Conservation (phyloP, 2,888 invertebrate genomes). For the Exephanes ischioxanthus region DNA sequence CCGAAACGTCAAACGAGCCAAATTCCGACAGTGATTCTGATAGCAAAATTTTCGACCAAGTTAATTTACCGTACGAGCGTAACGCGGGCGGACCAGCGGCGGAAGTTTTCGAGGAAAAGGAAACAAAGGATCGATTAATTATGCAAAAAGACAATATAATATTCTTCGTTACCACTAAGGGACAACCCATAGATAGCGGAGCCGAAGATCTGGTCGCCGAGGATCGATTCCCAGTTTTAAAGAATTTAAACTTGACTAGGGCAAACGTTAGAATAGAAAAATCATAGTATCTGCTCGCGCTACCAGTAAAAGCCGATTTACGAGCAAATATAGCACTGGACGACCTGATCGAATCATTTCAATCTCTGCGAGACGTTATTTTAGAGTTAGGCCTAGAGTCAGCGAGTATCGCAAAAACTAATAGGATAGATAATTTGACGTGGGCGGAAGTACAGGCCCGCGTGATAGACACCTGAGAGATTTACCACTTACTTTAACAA, state of each 20-base stretch:
- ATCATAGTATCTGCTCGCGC: background rate
- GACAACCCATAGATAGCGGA: slow-evolving; percentile 46
- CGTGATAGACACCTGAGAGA: background rate
- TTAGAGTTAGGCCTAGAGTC: slow-evolving; percentile 1
- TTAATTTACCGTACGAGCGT: background rate
- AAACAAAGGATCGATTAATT: slow-evolving; percentile 39
- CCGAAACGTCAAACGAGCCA: background rate
- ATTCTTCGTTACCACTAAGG: slow-evolving; percentile 32
- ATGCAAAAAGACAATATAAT: slow-evolving; percentile 60
- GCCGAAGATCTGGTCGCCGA: slow-evolving; percentile 10
- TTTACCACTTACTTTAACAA: slow-evolving; percentile 7
- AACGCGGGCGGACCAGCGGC: background rate
- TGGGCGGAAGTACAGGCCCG: slow-evolving; percentile 14
- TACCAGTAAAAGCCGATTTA: slow-evolving; percentile 28
- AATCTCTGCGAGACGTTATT: slow-evolving; percentile 5
- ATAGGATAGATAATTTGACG: slow-evolving; percentile 7
- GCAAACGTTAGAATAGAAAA: background rate
- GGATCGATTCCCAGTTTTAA: background rate
- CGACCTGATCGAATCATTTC: slow-evolving; percentile 28
- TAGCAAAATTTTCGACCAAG: background rate
- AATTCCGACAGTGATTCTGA: background rate
- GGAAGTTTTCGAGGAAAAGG: slow-evolving; percentile 37
- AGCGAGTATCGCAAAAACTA: slow-evolving; percentile 41
- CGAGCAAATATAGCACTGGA: slow-evolving; percentile 5
- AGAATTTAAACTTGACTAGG: background rate